Evolutionary conservation across 2,113 vertebrate genomes (phyloP).

Genomic region (Epinephelus lanceolatus): DNA sequence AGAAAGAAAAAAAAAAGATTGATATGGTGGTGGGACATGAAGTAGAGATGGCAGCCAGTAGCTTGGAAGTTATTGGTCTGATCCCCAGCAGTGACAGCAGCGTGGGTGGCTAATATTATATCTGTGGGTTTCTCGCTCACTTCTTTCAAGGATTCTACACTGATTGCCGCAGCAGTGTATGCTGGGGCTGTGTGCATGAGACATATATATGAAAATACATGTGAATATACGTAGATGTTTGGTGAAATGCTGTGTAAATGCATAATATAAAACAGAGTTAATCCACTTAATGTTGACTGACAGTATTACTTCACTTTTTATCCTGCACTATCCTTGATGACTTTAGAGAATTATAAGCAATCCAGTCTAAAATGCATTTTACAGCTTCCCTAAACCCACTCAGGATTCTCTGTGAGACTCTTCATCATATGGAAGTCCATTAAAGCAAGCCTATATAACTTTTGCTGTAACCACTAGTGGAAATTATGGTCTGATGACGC

Average conservation of each 20-base stretch:
- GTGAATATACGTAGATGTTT: neutral
- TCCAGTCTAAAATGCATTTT: constrained; percentile 22
- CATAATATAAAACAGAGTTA: neutral
- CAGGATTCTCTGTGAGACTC: neutral
- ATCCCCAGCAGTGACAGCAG: constrained; percentile 19
- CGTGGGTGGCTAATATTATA: constrained; percentile 1
- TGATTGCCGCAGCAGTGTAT: neutral
- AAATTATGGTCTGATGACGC: neutral
- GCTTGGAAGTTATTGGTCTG: constrained; percentile 22
- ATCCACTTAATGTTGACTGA: constrained; percentile 6
- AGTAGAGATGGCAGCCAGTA: neutral
- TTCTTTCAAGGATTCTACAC: neutral
- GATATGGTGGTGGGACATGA: neutral
- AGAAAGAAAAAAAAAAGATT: neutral
- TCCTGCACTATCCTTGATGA: neutral
- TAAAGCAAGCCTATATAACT: neutral
- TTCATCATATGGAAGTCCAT: constrained; percentile 10
- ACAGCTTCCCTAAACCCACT: constrained; percentile 1
- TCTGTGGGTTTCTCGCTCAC: neutral
- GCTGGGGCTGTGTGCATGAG: neutral
- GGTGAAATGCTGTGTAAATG: neutral
- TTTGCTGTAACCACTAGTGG: constrained; percentile 12
- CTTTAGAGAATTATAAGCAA: neutral
- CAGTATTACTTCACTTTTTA: neutral
- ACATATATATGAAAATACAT: neutral